Percentiles rank a stretch among this genome's conserved stretches.
phyloP scores from a whole-genome alignment of 2,888 invertebrate genomes.

The Andrena trimmerana region DNA sequence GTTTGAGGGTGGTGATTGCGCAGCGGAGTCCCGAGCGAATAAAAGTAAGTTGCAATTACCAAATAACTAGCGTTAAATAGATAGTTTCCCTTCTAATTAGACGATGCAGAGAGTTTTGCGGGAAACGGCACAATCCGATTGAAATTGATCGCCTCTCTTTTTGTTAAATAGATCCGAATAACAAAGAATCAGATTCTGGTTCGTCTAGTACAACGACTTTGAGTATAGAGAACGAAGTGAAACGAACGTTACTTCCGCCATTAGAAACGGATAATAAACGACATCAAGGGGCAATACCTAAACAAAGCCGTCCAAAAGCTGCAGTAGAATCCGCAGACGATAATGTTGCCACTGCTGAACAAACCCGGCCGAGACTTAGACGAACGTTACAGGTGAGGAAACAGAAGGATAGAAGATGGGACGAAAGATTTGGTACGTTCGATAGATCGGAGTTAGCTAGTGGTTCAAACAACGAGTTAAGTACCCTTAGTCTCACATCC shows the following conservation, averaged over 20 bases:
- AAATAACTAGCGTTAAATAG: neutral
- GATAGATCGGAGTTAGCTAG: slow-evolving; percentile 86
- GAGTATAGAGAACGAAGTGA: slow-evolving; percentile 84
- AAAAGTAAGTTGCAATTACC: slow-evolving; percentile 77
- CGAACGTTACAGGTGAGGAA: slow-evolving; percentile 81
- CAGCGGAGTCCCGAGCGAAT: slow-evolving; percentile 80
- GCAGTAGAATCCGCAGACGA: slow-evolving; percentile 58
- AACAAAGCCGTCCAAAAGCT: slow-evolving; percentile 87
- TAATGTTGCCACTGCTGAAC: slow-evolving; percentile 58
- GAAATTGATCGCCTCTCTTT: neutral
- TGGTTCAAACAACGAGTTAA: slow-evolving; percentile 88
- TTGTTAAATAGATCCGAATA: slow-evolving; percentile 83
- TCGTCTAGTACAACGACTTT: slow-evolving; percentile 86
- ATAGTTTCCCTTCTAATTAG: neutral
- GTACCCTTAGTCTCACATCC: slow-evolving; percentile 88
- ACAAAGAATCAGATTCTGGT: slow-evolving; percentile 85
- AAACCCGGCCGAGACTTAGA: slow-evolving; percentile 83
- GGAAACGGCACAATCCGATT: neutral
- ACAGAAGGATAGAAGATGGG: slow-evolving; percentile 82
- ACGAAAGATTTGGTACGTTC: slow-evolving; percentile 81
- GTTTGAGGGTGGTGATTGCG: slow-evolving; percentile 85
- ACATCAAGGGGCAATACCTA: slow-evolving; percentile 91
- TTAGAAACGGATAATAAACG: slow-evolving; percentile 86
- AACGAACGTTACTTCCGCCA: slow-evolving; percentile 86
- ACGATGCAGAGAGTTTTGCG: neutral